Conservation (phyloP, 2,113 vertebrate genomes). For the Probosciger aterrimus region DNA sequence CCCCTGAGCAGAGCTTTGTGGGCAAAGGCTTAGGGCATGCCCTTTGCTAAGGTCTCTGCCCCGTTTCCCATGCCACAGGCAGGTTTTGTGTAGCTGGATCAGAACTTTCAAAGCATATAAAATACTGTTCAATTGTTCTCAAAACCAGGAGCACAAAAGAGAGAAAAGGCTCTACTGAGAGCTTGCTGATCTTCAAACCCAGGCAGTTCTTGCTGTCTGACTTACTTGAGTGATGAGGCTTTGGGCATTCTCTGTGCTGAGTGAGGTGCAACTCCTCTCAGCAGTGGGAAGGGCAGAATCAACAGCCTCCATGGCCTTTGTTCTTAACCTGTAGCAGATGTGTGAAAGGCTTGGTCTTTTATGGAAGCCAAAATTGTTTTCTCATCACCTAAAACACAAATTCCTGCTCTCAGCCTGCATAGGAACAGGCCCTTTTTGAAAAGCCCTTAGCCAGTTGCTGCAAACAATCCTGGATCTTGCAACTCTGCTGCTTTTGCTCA, state of each 20-base stretch:
- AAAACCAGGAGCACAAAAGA: not conserved
- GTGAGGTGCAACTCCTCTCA: not conserved
- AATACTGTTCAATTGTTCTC: not conserved
- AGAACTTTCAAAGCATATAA: not conserved
- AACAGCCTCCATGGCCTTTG: not conserved
- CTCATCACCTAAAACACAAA: not conserved
- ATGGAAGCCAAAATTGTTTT: not conserved
- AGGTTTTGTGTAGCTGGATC: not conserved
- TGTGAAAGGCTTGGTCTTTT: not conserved
- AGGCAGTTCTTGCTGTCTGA: not conserved
- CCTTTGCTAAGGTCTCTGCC: not conserved
- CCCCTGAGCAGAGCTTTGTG: not conserved
- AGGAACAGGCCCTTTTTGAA: not conserved
- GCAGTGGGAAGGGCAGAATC: not conserved
- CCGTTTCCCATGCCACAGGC: not conserved
- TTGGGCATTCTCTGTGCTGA: not conserved
- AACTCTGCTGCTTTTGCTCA: accelerated
- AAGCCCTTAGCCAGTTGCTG: not conserved
- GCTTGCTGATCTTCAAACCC: not conserved
- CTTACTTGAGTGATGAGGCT: not conserved
- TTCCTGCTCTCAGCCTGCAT: not conserved
- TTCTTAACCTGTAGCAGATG: not conserved
- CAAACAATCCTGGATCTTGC: not conserved
- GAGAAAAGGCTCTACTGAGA: not conserved
- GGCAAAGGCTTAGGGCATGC: not conserved